Percentiles rank a stretch among this genome's conserved stretches.
Conservation (phyloP, 2,113 vertebrate genomes). For the Laticauda colubrina region DNA sequence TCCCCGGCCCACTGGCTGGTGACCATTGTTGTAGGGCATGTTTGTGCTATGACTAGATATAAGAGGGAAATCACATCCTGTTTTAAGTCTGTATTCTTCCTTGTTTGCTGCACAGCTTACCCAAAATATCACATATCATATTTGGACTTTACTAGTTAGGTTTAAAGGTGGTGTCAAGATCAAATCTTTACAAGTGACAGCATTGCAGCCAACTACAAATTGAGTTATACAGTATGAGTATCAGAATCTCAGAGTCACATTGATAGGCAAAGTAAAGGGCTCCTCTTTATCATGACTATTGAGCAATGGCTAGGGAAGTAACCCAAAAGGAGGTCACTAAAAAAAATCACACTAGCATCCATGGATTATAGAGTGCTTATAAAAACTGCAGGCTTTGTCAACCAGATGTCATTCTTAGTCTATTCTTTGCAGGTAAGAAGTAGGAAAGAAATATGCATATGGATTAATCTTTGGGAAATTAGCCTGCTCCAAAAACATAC, state of each 20-base stretch:
- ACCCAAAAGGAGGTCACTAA: neutral
- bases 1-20: too few species aligned
- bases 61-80: neutral
- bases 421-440: neutral
- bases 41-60: neutral
- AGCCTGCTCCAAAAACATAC: neutral
- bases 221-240: neutral
- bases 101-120: neutral
- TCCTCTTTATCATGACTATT: neutral
- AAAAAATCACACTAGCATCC: neutral
- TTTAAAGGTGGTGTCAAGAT: neutral
- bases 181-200: neutral
- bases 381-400: neutral
- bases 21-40: neutral
- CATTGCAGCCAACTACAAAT: too few species aligned
- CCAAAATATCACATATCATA: neutral
- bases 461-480: neutral
- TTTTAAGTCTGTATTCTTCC: neutral
- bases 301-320: neutral
- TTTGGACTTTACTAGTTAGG: constrained; percentile 6
- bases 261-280: neutral
- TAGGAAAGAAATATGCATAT: neutral
- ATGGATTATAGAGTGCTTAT: neutral
- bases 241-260: neutral
- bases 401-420: neutral